phyloP scores from a whole-genome alignment of 2,888 invertebrate genomes.

The Pristionchus mayeri region DNA sequence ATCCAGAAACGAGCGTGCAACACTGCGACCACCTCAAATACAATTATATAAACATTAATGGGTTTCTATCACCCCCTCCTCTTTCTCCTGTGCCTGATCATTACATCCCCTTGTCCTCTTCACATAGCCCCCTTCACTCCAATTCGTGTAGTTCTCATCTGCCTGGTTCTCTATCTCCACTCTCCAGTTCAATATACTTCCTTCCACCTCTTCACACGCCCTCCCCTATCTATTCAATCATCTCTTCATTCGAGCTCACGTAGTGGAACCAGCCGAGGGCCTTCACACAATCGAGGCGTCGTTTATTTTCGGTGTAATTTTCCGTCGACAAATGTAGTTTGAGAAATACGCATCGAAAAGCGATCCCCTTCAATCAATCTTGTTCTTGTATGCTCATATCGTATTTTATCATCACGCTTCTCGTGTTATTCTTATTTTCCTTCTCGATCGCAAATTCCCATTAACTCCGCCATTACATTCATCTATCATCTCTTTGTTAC shows the following conservation, averaged over 20 bases:
- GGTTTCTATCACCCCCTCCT: background rate
- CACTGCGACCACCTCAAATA: constrained; percentile 61
- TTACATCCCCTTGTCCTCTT: background rate
- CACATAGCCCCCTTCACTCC: background rate
- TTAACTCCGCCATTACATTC: no score
- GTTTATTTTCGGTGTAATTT: no score
- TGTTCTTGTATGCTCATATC: no score
- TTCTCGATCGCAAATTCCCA: no score
- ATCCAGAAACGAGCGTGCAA: constrained; percentile 70
- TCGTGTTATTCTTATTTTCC: background rate
- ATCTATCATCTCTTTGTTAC: no score
- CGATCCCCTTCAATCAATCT: no score
- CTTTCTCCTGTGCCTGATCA: background rate
- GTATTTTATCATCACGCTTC: no score
- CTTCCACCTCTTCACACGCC: background rate
- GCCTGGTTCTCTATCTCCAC: background rate
- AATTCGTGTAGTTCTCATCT: background rate
- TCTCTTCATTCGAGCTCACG: background rate
- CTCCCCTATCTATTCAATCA: background rate
- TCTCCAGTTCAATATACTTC: background rate
- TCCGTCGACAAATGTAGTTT: no score
- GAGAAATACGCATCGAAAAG: no score
- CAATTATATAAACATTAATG: background rate
- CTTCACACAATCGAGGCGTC: no score
- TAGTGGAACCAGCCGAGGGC: no score